Evolutionary conservation across 2,797 vertebrate genomes (phyloP).

Genomic region (Hafferia zeledoni): DNA sequence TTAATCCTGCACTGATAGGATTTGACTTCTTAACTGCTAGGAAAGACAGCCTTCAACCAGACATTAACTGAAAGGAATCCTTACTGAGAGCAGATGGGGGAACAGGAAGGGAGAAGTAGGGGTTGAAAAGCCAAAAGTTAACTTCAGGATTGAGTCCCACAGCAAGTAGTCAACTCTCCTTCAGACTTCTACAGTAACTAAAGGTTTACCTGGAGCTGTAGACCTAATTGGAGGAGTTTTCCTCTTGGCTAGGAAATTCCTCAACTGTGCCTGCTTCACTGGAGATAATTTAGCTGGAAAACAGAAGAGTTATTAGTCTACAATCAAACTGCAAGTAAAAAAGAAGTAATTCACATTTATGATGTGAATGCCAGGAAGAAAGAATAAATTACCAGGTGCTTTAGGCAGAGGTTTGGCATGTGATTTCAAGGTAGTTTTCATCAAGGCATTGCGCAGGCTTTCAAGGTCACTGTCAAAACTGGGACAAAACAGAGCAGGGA

Average conservation of each 20-base stretch:
- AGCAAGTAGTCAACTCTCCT: not conserved
- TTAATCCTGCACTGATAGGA: not conserved
- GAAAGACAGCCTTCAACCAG: not conserved
- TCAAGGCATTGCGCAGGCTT: slow-evolving; percentile 84
- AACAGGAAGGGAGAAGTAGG: not conserved
- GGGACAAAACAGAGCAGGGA: slow-evolving; percentile 2
- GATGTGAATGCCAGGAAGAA: not conserved
- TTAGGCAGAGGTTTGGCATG: slow-evolving; percentile 73
- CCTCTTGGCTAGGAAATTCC: slow-evolving; percentile 94
- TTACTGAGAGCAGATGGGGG: not conserved
- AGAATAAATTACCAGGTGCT: slow-evolving; percentile 79
- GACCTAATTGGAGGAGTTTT: slow-evolving; percentile 92
- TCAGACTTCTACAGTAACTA: not conserved
- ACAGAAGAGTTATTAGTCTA: not conserved
- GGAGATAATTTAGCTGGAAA: slow-evolving; percentile 87
- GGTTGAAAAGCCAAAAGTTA: not conserved
- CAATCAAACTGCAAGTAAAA: not conserved
- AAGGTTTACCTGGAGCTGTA: slow-evolving; percentile 92
- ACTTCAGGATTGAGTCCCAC: not conserved
- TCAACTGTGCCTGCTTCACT: slow-evolving; percentile 89
- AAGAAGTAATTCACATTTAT: not conserved
- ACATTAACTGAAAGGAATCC: not conserved
- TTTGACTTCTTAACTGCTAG: not conserved
- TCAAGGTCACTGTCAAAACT: slow-evolving; percentile 92
- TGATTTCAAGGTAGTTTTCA: slow-evolving; percentile 88